Evolutionary conservation across 2,797 vertebrate genomes (phyloP).

Genomic region (Tapera naevia): DNA sequence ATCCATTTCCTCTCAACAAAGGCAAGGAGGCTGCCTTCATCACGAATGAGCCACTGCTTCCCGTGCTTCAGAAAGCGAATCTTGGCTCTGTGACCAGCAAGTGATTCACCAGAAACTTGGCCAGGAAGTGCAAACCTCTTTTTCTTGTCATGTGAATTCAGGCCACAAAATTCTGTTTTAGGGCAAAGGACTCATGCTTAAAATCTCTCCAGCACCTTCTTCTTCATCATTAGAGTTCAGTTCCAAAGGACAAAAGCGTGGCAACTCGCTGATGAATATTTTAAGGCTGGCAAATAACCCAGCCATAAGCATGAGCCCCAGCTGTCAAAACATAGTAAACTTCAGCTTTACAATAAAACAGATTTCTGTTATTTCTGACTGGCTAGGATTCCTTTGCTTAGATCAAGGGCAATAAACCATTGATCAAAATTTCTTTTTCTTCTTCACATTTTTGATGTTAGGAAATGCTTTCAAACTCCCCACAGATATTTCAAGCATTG

Average conservation of each 20-base stretch:
- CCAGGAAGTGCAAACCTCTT: conserved; percentile 4
- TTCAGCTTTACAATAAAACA: conserved; percentile 66
- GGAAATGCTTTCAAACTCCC: conserved; percentile 64
- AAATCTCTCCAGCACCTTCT: conserved; percentile 49
- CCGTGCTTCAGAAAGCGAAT: conserved; percentile 1
- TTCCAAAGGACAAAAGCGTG: conserved; percentile 57
- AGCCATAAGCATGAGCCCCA: conserved; percentile 60
- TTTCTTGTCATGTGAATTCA: conserved; percentile 41
- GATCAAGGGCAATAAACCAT: conserved; percentile 63
- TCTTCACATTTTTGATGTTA: conserved; percentile 64
- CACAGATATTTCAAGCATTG: conserved; percentile 36
- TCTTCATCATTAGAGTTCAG: neutral
- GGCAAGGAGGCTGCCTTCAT: neutral
- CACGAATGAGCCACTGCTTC: conserved; percentile 6
- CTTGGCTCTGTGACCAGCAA: conserved; percentile 47
- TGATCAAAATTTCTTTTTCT: conserved; percentile 71
- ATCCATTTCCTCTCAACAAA: conserved; percentile 57
- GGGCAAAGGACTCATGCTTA: conserved; percentile 20
- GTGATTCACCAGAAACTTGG: conserved; percentile 63
- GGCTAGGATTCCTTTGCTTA: conserved; percentile 51
- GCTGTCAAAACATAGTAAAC: conserved; percentile 72
- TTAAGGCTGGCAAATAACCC: conserved; percentile 61
- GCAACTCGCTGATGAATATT: conserved; percentile 52
- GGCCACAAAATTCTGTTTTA: conserved; percentile 31
- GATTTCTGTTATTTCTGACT: conserved; percentile 63